phyloP scores from a whole-genome alignment of 2,113 vertebrate species.

The Polypterus senegalus region DNA sequence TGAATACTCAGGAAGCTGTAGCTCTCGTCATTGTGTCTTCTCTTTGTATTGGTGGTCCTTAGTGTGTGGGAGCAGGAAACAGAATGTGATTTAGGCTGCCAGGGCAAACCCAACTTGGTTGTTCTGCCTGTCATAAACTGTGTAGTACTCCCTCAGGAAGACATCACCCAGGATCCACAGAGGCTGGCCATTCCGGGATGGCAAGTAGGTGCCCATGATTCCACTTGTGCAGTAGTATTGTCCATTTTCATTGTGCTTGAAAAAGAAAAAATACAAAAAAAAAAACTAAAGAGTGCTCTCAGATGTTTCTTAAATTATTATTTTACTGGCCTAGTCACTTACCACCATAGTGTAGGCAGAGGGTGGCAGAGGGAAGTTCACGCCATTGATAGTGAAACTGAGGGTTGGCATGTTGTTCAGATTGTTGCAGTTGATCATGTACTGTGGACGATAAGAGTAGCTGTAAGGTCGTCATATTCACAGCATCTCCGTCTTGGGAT shows the following conservation, averaged over 20 bases:
- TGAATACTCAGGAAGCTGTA: too few species aligned
- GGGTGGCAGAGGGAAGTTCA: constrained; percentile 24
- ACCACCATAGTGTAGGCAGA: constrained; percentile 32
- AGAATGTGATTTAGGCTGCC: constrained; percentile 5
- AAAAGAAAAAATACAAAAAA: fast-evolving
- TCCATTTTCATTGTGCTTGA: constrained; percentile 18
- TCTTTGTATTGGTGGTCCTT: too few species aligned
- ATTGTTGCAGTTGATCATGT: constrained; percentile 23
- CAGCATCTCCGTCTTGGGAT: too few species aligned
- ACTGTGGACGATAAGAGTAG: constrained; percentile 21
- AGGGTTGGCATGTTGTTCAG: constrained; percentile 28
- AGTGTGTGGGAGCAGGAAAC: too few species aligned
- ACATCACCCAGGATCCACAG: constrained; percentile 27
- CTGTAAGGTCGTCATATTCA: too few species aligned
- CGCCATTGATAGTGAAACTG: constrained; percentile 29
- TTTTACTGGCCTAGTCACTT: not conserved
- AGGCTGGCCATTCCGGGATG: constrained; percentile 29
- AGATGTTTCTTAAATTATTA: not conserved
- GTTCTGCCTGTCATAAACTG: constrained; percentile 33
- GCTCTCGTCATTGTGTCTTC: too few species aligned
- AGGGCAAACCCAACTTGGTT: constrained; percentile 36
- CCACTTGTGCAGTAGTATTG: constrained; percentile 32
- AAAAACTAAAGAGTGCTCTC: fast-evolving
- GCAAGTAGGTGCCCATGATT: constrained; percentile 38
- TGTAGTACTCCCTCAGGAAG: constrained; percentile 43